Evolutionary conservation across 2,113 vertebrate genomes (phyloP).

Genomic region (Prunella himalayana): DNA sequence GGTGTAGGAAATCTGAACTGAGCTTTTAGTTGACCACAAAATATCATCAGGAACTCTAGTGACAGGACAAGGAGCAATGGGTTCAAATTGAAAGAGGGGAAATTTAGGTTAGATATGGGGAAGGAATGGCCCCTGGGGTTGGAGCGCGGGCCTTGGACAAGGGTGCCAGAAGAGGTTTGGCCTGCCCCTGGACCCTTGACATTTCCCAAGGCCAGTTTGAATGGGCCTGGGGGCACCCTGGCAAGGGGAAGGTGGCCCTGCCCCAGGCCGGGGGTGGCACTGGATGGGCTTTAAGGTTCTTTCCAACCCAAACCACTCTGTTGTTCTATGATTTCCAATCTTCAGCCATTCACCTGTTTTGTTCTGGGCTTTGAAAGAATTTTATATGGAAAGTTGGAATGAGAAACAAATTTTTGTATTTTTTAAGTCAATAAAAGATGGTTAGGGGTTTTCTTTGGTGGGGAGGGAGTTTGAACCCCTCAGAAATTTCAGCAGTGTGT

Average conservation of each 20-base stretch:
- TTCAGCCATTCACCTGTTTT: not conserved
- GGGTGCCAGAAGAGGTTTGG: not conserved
- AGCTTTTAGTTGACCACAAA: not conserved
- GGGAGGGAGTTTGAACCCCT: not conserved
- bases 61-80: not conserved
- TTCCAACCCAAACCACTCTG: not conserved
- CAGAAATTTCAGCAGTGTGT: not conserved
- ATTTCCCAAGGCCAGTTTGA: not conserved
- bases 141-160: too few relatives aligned
- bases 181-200: not conserved
- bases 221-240: rapidly evolving
- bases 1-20: not conserved
- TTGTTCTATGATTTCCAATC: not conserved
- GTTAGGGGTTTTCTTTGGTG: too few relatives aligned
- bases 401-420: not conserved
- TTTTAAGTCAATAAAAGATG: not conserved
- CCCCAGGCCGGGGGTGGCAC: not conserved
- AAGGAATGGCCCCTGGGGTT: too few relatives aligned
- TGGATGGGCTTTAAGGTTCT: too few relatives aligned
- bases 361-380: not conserved
- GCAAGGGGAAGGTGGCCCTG: not conserved
- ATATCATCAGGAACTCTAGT: not conserved
- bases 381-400: not conserved
- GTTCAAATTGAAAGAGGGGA: not conserved
- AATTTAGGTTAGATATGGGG: not conserved